Base-by-base conservation (phyloP, 2,797 vertebrate genomes). In the Sebastes goodei region DNA sequence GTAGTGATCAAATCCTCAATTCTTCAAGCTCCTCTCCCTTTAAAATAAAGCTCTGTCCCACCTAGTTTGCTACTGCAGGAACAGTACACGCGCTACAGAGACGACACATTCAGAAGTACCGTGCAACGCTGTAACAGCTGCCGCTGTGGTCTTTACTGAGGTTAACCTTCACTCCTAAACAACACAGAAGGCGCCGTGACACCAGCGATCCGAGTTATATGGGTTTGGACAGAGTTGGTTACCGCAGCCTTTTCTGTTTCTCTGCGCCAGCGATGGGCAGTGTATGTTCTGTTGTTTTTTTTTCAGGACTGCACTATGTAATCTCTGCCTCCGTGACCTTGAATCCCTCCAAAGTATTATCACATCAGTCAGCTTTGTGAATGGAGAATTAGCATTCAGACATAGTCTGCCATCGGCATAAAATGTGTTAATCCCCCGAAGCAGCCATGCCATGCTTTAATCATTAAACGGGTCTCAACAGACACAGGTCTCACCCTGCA, bases 351-450 rank as follows among this genome's bases (percentile, higher is more conserved):
- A 64, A 89, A 88, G 86, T 59, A 80, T 86, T 79, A 80, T 81
- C 88, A 85, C 88, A 89, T 85, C 90, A 89, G 84, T 93, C 87
- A 80, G 87, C 82, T 87, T 92, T 90, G 85, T 87, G 88, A 92
- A 71, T 76, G 77, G 71, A 83, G 86, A 91, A 85, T 91, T 90
- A 88, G 83, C 86, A 79, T 83, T 75, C 71, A 79, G 76, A 81
- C 75, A 32, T 56, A 81, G 79, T 80, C 79, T 69, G 55, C 79
- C 70, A 79, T 74, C 53, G 73, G 68, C 68, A 88, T 83, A 78
- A 91, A 89, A 94, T 93, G 84, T 90, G 89, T 92, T 93, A 93
- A 94, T 93, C 89, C 83, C 71, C 67, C 3, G 33, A 90, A 90
- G 86, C 83, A 88, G 85, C 60, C 70, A 75, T 78, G 66, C 82